These are phyloP conservation scores for Dryoscopus gambensis DNA, from an alignment of 2,113 vertebrate species.

Conservation along the genomic window DNA sequence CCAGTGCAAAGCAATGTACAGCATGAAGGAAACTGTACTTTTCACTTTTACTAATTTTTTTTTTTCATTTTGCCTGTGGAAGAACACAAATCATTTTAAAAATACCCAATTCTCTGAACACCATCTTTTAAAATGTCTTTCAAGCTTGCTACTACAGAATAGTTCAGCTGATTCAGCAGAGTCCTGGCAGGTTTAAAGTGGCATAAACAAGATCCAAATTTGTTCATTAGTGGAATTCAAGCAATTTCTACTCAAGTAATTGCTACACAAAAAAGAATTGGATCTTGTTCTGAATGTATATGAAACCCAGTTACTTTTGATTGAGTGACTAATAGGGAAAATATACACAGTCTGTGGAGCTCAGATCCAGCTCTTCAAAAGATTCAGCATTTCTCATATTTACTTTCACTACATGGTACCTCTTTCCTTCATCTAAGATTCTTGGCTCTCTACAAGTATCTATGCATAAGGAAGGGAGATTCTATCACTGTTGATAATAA, in stretches of 20 bases:
- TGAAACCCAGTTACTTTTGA: background rate
- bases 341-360: background rate
- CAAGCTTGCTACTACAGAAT: background rate
- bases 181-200: background rate
- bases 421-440: background rate
- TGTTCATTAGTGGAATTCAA: background rate
- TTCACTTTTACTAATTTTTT: background rate
- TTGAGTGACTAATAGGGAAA: background rate
- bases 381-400: background rate
- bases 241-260: background rate
- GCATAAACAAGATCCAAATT: background rate
- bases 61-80: background rate
- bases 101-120: background rate
- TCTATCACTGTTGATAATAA: slow-evolving; percentile 49
- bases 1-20: background rate
- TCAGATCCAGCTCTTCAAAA: background rate
- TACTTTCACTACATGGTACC: background rate
- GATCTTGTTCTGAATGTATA: background rate
- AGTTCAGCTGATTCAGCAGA: background rate
- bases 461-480: slow-evolving; percentile 6
- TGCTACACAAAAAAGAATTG: background rate
- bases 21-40: background rate
- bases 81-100: background rate
- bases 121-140: background rate
- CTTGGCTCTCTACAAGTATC: background rate